Evolutionary conservation across 2,113 vertebrate species (phyloP).

Genomic region (Telmatochromis sp.): DNA sequence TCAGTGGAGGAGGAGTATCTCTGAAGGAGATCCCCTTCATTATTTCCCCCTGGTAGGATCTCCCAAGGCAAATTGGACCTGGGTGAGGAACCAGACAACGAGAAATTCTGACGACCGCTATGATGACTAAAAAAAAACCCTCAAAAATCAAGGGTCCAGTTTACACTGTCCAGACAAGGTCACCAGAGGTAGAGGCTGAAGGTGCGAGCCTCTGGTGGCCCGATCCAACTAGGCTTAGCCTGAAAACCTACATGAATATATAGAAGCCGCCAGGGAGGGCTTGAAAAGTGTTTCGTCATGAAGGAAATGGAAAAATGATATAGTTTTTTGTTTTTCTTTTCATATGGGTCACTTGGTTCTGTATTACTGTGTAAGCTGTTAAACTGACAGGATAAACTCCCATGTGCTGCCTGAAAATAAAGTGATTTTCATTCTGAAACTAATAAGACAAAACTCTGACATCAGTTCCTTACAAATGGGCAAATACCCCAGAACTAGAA

Average conservation of each 20-base stretch:
- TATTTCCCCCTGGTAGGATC: background rate
- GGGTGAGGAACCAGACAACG: accelerated
- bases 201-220: background rate
- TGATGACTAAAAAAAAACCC: accelerated
- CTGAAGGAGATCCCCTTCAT: background rate
- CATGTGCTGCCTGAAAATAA: background rate
- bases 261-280: background rate
- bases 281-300: background rate
- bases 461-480: slow-evolving; percentile 43
- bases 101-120: background rate
- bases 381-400: background rate
- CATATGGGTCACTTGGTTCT: background rate
- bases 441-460: slow-evolving; percentile 24
- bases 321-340: background rate
- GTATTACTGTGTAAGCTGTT: background rate
- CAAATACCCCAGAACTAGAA: slow-evolving; percentile 53
- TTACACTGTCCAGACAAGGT: background rate
- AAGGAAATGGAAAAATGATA: background rate
- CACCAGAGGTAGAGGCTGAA: background rate
- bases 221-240: background rate
- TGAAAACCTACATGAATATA: background rate
- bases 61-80: background rate
- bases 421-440: slow-evolving; percentile 3
- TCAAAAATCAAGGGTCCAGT: background rate
- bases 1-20: background rate